Evolutionary conservation across 2,113 vertebrate species (phyloP).

Genomic region (Strix aluco): DNA sequence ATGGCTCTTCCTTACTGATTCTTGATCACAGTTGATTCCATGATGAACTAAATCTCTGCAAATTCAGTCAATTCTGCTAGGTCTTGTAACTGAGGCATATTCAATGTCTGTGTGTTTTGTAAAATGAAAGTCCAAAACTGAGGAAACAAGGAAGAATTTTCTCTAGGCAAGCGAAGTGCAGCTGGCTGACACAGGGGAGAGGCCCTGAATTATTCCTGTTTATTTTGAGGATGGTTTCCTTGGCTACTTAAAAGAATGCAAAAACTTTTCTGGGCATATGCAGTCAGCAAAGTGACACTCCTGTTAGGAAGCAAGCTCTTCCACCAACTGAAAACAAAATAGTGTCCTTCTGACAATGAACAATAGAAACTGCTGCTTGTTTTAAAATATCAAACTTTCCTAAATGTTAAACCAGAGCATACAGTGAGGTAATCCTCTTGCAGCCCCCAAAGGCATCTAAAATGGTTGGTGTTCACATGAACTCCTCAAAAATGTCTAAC

Average conservation of each 20-base stretch:
- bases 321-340: neutral
- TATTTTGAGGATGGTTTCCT: constrained; percentile 21
- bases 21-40: neutral
- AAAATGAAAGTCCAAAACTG: neutral
- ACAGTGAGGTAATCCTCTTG: neutral
- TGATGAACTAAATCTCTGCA: neutral
- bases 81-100: neutral
- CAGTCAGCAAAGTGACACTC: neutral
- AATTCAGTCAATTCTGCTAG: neutral
- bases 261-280: neutral
- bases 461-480: neutral
- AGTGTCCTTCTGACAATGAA: neutral
- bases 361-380: neutral
- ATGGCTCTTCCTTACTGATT: neutral
- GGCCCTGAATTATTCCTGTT: neutral
- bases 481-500: neutral
- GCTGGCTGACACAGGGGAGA: neutral
- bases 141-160: neutral
- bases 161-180: neutral
- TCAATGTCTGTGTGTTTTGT: neutral
- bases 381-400: neutral
- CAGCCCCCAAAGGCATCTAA: neutral
- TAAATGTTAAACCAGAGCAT: neutral
- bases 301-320: neutral
- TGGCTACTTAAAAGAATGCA: neutral